Evolutionary conservation across 2,797 vertebrate genomes (phyloP).

Genomic region (Meda fulgida): DNA sequence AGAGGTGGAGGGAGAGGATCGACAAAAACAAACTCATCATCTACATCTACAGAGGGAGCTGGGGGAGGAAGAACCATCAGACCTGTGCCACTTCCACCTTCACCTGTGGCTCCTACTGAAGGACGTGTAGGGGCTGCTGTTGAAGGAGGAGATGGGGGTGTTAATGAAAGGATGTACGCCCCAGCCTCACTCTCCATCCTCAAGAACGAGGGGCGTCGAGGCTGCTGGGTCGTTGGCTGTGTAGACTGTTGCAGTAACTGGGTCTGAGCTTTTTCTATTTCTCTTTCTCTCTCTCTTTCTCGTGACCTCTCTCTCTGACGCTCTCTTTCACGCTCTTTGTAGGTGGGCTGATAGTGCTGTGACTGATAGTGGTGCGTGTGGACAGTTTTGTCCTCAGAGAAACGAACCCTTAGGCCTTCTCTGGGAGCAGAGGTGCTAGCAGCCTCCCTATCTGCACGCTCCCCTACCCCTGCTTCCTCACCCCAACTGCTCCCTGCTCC

Average conservation of each 20-base stretch:
- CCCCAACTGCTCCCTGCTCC: conserved; percentile 72
- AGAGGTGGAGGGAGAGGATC: conserved; percentile 90
- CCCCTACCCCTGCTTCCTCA: conserved; percentile 69
- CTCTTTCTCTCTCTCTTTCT: conserved; percentile 61
- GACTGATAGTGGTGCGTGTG: conserved; percentile 81
- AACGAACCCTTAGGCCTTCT: conserved; percentile 80
- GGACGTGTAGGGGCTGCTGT: conserved; percentile 65
- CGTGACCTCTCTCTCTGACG: conserved; percentile 68
- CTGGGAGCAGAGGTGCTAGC: conserved; percentile 67
- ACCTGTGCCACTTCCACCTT: conserved; percentile 74
- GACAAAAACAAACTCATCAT: conserved; percentile 89
- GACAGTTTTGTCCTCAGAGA: conserved; percentile 81
- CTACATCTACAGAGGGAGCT: conserved; percentile 88
- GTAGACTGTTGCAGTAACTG: conserved; percentile 64
- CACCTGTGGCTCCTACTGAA: conserved; percentile 53
- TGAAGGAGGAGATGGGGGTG: conserved; percentile 77
- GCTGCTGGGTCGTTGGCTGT: conserved; percentile 67
- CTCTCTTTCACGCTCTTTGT: conserved; percentile 75
- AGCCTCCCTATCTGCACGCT: conserved; percentile 76
- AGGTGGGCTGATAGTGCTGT: conserved; percentile 76
- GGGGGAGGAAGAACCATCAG: conserved; percentile 90
- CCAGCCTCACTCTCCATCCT: conserved; percentile 81
- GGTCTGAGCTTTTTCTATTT: conserved; percentile 72
- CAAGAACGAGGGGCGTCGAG: conserved; percentile 76
- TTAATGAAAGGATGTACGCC: conserved; percentile 77